phyloP scores from a whole-genome alignment of 2,888 invertebrate species.

The Scaptomyza flava region DNA sequence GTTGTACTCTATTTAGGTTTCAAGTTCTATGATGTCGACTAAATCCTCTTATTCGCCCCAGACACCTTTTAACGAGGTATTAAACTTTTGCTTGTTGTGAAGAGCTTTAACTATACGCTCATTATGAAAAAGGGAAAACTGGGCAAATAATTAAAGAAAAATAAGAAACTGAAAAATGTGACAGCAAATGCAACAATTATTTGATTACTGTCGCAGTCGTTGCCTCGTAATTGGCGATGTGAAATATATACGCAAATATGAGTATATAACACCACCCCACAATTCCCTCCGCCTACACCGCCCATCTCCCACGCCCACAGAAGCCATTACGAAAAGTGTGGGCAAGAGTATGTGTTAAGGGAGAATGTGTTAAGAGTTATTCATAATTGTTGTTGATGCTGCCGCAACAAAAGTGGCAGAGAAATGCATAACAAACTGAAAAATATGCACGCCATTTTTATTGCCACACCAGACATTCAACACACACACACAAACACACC shows the following conservation, averaged over 20 bases:
- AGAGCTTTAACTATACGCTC: background rate
- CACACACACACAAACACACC: conserved; percentile 20
- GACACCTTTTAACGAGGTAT: background rate
- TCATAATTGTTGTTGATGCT: conserved; percentile 77
- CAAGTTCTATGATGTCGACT: background rate
- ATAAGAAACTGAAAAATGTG: conserved; percentile 53
- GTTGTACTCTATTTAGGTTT: background rate
- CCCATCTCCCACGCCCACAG: conserved; percentile 44
- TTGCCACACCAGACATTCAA: conserved; percentile 66
- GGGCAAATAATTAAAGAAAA: conserved; percentile 61
- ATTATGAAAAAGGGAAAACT: conserved; percentile 51
- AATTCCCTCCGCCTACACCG: conserved; percentile 3
- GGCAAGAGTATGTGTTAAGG: background rate
- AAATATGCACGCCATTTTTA: conserved; percentile 77
- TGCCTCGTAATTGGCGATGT: conserved; percentile 66
- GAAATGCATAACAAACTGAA: conserved; percentile 78
- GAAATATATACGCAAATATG: conserved; percentile 60
- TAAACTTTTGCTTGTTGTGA: background rate
- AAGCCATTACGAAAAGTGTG: conserved; percentile 55
- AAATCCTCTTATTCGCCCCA: background rate
- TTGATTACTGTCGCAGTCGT: conserved; percentile 74
- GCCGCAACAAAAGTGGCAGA: conserved; percentile 69
- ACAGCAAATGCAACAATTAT: conserved; percentile 74
- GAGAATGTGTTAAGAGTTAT: conserved; percentile 54
- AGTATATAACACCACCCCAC: conserved; percentile 16